Evolutionary conservation across 64 coral and sea anemone genomes (phyloP), one percentile per base, ranked within the genome.

Genomic region (Trachythela sp.): DNA sequence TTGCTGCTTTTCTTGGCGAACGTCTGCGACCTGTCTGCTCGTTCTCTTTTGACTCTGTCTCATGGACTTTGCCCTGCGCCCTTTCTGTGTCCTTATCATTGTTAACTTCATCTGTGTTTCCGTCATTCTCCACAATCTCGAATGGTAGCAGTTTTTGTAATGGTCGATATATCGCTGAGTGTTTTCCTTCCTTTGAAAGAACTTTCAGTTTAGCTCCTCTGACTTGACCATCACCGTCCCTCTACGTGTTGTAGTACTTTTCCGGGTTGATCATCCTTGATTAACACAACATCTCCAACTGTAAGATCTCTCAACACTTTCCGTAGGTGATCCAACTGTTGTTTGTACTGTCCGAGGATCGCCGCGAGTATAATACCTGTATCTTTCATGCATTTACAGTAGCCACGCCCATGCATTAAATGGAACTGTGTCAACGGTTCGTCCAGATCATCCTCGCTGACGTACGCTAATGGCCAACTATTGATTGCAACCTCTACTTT

Each of bases 401-500:
- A 18, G 20, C 30, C 18, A 22, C 37, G 13, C 33, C 75, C 75
- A 30, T 80, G 33, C 8, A 80, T 80, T 20, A 80, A 10, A 36
- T 80, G 75, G 20, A 80, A 80, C 6, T n/a, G 75, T 15, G 75
- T 80, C 30, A 80, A n/a, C n/a, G n/a, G n/a, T n/a, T n/a, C n/a
- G n/a, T n/a, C n/a, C n/a, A n/a, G n/a, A n/a, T n/a, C n/a, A n/a
- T n/a, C n/a, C n/a, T n/a, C n/a, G n/a, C n/a, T n/a, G n/a, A n/a
- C n/a, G n/a, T n/a, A n/a, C 29, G 68, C 68, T 26, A 72, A 72
- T 26, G 68, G 68, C 1, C 24, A 11, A 26, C 26, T 72, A 26
- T 72, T 72, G 11, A 72, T 72, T 1, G 68, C 68, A 26, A 72
- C 24, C 1, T 72, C 68, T 24, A 72, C 26, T 31, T 72, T 26